A percentile compares a stretch with the other conserved stretches of the same genome.
Conservation (phyloP, 1,140 invertebrate species). For the Tyrophagus putrescentiae region DNA sequence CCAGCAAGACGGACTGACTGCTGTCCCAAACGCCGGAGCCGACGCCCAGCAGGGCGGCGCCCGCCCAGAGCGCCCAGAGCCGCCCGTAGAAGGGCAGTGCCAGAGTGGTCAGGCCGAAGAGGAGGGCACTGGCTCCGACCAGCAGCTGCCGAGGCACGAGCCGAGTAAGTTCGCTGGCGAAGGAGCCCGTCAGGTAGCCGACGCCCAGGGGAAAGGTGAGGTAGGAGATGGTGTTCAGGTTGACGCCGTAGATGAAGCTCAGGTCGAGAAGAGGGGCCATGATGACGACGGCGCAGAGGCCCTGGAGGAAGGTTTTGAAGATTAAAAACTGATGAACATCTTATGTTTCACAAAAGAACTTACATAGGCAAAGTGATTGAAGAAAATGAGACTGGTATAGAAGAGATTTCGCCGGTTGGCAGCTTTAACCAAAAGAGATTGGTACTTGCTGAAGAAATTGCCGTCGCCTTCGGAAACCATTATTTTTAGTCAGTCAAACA, state of each 20-base stretch:
- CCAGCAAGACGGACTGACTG: too few species aligned
- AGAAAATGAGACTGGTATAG: constrained; percentile 4
- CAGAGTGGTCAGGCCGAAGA: neutral
- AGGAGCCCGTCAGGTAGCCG: neutral
- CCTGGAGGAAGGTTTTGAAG: neutral
- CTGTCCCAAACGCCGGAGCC: neutral
- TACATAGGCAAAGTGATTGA: constrained; percentile 17
- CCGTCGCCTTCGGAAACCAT: too few species aligned
- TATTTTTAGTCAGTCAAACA: too few species aligned
- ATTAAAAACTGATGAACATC: too few species aligned
- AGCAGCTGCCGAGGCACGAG: neutral
- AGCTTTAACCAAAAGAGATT: too few species aligned
- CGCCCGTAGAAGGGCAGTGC: too few species aligned
- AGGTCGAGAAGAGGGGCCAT: neutral
- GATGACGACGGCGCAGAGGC: neutral
- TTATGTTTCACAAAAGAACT: neutral
- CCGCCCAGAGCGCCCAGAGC: too few species aligned
- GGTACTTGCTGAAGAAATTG: too few species aligned
- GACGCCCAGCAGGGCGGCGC: too few species aligned
- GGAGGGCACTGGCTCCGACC: neutral
- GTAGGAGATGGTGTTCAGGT: neutral
- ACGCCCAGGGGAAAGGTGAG: neutral
- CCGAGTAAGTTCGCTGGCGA: neutral
- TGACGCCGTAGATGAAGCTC: neutral
- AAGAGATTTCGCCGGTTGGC: neutral